phyloP scores from a whole-genome alignment of 2,113 vertebrate genomes.

The Neoarius graeffei region DNA sequence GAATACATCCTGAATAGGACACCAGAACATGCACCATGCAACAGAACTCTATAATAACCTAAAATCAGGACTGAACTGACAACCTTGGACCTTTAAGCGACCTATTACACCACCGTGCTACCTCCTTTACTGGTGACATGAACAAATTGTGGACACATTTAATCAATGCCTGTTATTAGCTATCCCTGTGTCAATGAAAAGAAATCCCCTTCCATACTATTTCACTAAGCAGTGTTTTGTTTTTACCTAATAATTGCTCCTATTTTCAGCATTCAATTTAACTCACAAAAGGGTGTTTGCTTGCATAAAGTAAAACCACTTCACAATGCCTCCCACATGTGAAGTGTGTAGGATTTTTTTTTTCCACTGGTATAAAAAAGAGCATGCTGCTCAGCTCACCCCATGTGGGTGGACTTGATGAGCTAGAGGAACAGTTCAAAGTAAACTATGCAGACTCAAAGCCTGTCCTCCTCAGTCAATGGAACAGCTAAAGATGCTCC shows the following conservation, averaged over 20 bases:
- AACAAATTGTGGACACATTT: not conserved
- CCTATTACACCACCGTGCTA: not conserved
- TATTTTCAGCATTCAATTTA: conserved; percentile 34
- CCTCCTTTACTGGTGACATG: not conserved
- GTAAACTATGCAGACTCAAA: conserved; percentile 50
- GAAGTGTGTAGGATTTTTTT: conserved; percentile 45
- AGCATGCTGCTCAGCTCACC: conserved; percentile 33
- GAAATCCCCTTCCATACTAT: not conserved
- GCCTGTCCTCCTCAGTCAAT: conserved; percentile 45
- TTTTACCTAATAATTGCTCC: conserved; percentile 2
- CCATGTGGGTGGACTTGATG: conserved; percentile 48
- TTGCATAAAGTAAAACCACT: conserved; percentile 45
- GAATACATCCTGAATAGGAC: not conserved
- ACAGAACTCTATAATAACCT: not conserved
- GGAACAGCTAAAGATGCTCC: conserved; percentile 21
- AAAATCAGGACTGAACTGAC: not conserved
- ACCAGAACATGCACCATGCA: not conserved
- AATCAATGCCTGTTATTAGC: not conserved
- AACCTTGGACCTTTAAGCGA: not conserved
- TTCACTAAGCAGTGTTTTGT: not conserved
- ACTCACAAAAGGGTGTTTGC: conserved; percentile 42
- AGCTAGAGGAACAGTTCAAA: conserved; percentile 43
- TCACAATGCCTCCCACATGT: conserved; percentile 52
- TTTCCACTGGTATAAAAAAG: conserved; percentile 31
- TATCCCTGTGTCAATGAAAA: not conserved